Base-by-base conservation (phyloP, 1,140 invertebrate genomes). In the Procambarus virginalis region DNA sequence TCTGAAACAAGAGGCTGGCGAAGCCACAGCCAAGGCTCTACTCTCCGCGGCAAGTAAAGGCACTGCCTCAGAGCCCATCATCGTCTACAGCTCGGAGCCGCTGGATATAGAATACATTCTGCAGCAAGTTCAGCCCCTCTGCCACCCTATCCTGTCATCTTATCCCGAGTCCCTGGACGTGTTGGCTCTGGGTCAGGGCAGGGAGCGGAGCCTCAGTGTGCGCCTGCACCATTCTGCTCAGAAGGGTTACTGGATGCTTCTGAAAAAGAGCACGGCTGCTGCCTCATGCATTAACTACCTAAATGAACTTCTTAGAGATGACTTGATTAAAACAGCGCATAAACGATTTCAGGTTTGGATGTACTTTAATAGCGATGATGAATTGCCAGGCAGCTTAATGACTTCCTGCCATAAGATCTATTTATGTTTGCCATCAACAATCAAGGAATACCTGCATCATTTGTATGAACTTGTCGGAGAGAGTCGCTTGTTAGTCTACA, bases 231-330 rank as follows among this genome's bases (percentile, higher is more conserved):
- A 48, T 17, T 88, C 84, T 80, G 48, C 82, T 6, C 49, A 85
- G 22, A 92, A 92, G 82, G 91, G 91, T 2, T 85, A 91, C 49
- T 92, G 91, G 91, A 51, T 92, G 2, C 76, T 92, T 51, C 76
- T 92, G 64, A 88, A 88, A 58, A 89, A 91, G 34, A 76, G 49
- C 46, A 84, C 73, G 2, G 48, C 73, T 5, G 70, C 83, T 68
- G 48, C 45, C 10, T 64, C 84, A 9, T 89, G 88, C 55, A 89
- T 89, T 14, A 73, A 79, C n/a, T 64, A 51, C 45, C 73, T 91
- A 3, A 75, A 77, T 46, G 89, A 70, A 48, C 48, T 89, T 45
- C 75, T 91, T 10, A 75, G 58, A 8, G 83, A 91, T n/a, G 76
- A 60, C 2, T 51, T 76, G 6, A n/a, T 91, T 6, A 86, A 79